Evolutionary conservation across 2,888 invertebrate species (phyloP).

Genomic region (Dryomyza anilis): DNA sequence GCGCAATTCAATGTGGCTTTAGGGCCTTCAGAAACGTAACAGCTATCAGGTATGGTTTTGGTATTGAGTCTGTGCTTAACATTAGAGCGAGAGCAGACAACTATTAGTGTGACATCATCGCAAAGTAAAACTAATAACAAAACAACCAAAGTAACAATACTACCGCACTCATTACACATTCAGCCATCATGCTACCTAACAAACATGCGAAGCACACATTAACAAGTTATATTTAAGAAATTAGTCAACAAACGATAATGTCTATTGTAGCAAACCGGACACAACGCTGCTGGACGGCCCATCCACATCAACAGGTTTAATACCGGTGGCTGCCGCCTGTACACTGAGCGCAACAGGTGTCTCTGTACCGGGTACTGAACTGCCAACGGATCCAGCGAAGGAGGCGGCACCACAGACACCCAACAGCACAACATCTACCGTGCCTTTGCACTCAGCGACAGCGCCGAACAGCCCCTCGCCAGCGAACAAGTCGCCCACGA

Average conservation of each 20-base stretch:
- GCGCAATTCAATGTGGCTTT: not conserved
- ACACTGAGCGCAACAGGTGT: slow-evolving; percentile 28
- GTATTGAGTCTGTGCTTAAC: not conserved
- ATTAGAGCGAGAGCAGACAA: not conserved
- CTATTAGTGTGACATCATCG: slow-evolving; percentile 8
- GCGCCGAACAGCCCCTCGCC: not conserved
- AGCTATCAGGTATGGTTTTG: not conserved
- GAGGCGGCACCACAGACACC: not conserved
- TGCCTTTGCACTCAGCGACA: not conserved
- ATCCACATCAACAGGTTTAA: no score
- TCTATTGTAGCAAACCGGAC: slow-evolving; percentile 34
- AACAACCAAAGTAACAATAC: not conserved
- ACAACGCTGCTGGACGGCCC: slow-evolving; percentile 38
- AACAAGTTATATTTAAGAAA: no score
- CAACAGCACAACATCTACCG: slow-evolving; percentile 26
- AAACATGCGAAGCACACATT: not conserved
- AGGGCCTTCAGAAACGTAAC: not conserved
- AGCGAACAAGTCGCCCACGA: slow-evolving; percentile 16
- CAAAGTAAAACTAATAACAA: not conserved
- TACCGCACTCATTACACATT: not conserved
- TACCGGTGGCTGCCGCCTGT: slow-evolving; percentile 36
- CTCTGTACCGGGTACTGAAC: slow-evolving; percentile 16
- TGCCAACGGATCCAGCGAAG: not conserved
- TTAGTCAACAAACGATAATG: no score
- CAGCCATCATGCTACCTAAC: not conserved